Percentiles rank a stretch among this genome's conserved stretches.
Evolutionary conservation across 2,113 vertebrate genomes (phyloP).

Genomic region (Gymnarchus niloticus): DNA sequence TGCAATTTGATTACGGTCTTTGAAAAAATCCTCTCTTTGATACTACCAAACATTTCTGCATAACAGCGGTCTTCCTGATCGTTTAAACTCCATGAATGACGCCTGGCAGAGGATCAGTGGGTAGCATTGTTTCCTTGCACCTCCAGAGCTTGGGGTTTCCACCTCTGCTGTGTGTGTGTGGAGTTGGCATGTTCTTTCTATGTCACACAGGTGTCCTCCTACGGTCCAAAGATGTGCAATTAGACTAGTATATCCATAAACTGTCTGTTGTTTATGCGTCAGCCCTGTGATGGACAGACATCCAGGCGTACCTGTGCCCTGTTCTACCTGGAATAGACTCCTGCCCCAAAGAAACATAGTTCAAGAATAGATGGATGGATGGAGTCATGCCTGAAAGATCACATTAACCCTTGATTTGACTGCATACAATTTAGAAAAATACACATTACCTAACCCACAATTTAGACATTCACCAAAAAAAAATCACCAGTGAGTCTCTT

Average conservation of each 20-base stretch:
- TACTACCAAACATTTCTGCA: too few species aligned
- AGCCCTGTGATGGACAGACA: neutral
- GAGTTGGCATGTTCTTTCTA: neutral
- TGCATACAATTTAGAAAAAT: neutral
- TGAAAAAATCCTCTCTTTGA: too few species aligned
- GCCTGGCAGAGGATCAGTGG: neutral
- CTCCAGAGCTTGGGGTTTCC: too few species aligned
- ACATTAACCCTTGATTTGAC: neutral
- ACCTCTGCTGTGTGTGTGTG: neutral
- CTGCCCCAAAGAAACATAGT: neutral
- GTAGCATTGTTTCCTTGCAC: too few species aligned
- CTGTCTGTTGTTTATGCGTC: neutral
- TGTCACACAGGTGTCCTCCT: too few species aligned
- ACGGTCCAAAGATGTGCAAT: neutral
- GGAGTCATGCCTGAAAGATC: neutral
- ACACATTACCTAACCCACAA: too few species aligned
- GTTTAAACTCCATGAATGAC: neutral
- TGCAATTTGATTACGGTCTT: neutral
- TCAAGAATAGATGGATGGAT: neutral
- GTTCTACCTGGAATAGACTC: neutral
- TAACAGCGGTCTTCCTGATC: neutral
- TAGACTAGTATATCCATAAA: neutral
- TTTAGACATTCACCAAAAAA: too few species aligned
- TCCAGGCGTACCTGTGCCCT: neutral
- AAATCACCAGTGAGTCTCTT: neutral